Evolutionary conservation across 2,888 invertebrate genomes (phyloP), one percentile per base, ranked within the genome.

Genomic region (Helicoverpa assulta): DNA sequence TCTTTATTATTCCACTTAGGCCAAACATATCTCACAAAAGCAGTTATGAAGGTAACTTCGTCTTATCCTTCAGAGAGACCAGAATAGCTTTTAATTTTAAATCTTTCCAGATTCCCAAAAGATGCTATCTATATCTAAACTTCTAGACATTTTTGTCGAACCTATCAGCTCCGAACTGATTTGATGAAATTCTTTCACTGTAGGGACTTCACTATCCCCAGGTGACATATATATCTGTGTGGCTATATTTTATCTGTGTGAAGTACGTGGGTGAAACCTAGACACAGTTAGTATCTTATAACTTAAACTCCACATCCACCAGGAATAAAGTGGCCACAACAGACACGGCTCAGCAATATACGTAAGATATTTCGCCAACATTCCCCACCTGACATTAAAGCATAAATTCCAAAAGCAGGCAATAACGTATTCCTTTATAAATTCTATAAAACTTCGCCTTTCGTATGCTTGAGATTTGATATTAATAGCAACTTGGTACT

Each of bases 331-430:
- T 77, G 70, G 75, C 81, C 74, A 60, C 76, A 81, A 71, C 55
- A 57, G 43, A 37, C 55, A 51, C 43, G 53, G 57, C 74, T 76
- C 71, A 76, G 65, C 78, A 68, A 82, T 82, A 80, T 71, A 55
- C 40, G 75, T 51, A 65, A 67, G 59, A 19, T 70, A 73, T 76
- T 80, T 60, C 59, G 26, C 58, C 60, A 65, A 56, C 73, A 73
- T 73, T 73, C 72, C 66, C 67, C 76, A 74, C 64, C 80, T 81
- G 84, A 86, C 85, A 87, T 88, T 85, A 82, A 75, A 68, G 78
- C 81, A 89, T 89, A 91, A 90, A 90, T 90, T 84, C 80, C 63
- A 83, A 86, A 68, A 76, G 71, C 69, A 70, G n/a, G 54, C 60
- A 69, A 73, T 73, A 81, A 69, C 67, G 33, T 76, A 74, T 77